phyloP scores from a whole-genome alignment of 2,113 vertebrate species.

The Cephalopholis sonnerati region DNA sequence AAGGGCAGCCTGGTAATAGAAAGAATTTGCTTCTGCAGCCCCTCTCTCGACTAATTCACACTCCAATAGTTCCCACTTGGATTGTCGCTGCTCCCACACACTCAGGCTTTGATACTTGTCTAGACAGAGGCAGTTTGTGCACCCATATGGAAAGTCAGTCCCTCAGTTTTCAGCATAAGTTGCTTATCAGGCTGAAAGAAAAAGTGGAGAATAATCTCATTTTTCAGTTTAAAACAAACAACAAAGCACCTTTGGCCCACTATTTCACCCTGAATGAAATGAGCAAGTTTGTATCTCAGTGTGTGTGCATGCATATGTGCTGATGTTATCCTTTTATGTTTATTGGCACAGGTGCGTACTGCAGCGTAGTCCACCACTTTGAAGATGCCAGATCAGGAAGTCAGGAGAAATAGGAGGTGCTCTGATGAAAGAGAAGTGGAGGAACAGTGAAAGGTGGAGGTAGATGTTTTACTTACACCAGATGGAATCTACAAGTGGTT shows the following conservation, averaged over 20 bases:
- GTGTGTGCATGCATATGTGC: conserved; percentile 12
- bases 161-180: conserved; percentile 1
- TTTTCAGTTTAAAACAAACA: not conserved
- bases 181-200: not conserved
- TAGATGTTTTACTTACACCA: conserved; percentile 56
- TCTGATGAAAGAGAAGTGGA: conserved; percentile 66
- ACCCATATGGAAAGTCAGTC: conserved; percentile 7
- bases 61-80: conserved; percentile 27
- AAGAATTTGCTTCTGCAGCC: conserved; percentile 55
- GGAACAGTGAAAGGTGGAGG: conserved; percentile 39
- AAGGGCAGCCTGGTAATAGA: conserved; percentile 42
- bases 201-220: not conserved
- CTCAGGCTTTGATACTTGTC: conserved; percentile 21
- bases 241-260: not conserved
- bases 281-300: not conserved
- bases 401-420: conserved; percentile 41
- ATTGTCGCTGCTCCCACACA: conserved; percentile 27
- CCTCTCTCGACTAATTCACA: conserved; percentile 21
- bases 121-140: conserved; percentile 38
- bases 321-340: conserved; percentile 59
- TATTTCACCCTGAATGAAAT: not conserved
- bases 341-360: conserved; percentile 73
- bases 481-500: conserved; percentile 45
- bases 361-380: conserved; percentile 55
- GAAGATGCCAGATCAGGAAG: conserved; percentile 69